phyloP scores from a whole-genome alignment of 2,888 invertebrate genomes.

The Aspidiotus rigidus region DNA sequence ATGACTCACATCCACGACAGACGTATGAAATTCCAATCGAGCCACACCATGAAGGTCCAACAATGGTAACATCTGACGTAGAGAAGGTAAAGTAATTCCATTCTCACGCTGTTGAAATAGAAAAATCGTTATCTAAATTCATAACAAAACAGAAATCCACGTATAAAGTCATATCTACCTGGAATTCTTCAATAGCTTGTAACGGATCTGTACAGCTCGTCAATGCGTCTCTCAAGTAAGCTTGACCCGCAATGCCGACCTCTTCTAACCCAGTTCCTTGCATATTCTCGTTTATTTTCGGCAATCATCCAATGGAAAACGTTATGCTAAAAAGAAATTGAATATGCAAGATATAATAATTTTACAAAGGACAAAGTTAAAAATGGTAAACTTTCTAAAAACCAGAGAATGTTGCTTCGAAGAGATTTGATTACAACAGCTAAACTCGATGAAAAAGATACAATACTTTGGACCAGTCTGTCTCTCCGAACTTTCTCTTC shows the following conservation, averaged over 20 bases:
- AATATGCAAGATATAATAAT: too few species aligned
- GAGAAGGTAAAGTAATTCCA: conserved; percentile 80
- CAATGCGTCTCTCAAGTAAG: conserved; percentile 77
- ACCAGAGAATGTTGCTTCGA: too few species aligned
- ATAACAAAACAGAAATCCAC: conserved; percentile 6
- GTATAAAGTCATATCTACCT: conserved; percentile 47
- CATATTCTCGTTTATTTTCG: conserved; percentile 7
- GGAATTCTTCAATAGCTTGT: conserved; percentile 97
- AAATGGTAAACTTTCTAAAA: too few species aligned
- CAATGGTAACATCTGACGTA: conserved; percentile 88
- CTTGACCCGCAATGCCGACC: conserved; percentile 70
- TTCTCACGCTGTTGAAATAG: conserved; percentile 61
- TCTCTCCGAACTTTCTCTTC: too few species aligned
- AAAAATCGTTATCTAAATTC: conserved; percentile 27
- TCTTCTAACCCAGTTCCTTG: conserved; percentile 31
- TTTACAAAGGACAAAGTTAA: too few species aligned
- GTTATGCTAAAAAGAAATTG: too few species aligned
- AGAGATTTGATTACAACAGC: too few species aligned
- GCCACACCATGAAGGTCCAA: conserved; percentile 89
- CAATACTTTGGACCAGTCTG: too few species aligned
- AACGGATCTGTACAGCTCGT: conserved; percentile 93
- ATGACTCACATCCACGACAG: conserved; percentile 65
- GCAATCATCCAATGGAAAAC: too few species aligned
- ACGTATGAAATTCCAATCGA: conserved; percentile 87
- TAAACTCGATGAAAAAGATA: too few species aligned